These are phyloP conservation scores for Ia io DNA, from an alignment of 2,113 vertebrate genomes.

Conservation along the genomic window DNA sequence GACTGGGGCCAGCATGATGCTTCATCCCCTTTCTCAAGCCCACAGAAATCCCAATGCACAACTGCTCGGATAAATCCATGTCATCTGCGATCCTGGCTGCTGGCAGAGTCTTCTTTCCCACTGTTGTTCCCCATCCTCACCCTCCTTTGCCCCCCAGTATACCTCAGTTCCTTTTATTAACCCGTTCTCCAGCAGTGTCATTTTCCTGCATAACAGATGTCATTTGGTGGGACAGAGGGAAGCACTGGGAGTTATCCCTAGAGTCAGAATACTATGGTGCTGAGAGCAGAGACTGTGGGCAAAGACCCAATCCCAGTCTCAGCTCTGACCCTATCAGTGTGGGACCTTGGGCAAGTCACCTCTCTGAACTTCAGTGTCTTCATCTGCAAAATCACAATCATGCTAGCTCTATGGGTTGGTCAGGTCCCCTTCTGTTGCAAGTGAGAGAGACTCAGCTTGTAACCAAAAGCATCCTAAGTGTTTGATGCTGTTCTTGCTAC, in stretches of 20 bases:
- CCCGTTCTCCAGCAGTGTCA: neutral
- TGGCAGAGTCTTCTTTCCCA: neutral
- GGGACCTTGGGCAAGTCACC: neutral
- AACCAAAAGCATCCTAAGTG: neutral
- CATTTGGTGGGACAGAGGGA: neutral
- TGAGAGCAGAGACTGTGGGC: neutral
- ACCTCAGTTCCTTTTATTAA: neutral
- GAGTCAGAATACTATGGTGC: neutral
- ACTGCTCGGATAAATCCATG: rapidly evolving
- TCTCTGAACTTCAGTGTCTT: neutral
- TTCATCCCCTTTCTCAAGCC: neutral
- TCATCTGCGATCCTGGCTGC: neutral
- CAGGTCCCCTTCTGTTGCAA: neutral
- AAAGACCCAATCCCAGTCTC: neutral
- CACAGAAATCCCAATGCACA: rapidly evolving
- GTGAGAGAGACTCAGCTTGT: neutral
- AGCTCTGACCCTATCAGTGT: neutral
- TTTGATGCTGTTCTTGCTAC: neutral
- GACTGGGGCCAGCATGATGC: rapidly evolving
- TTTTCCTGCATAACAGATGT: neutral
- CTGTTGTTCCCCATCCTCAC: neutral
- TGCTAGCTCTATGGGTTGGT: neutral
- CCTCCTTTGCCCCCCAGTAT: rapidly evolving
- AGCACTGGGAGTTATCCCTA: rapidly evolving
- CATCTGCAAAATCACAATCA: neutral